A percentile compares a stretch with the other conserved stretches of the same genome.
Conservation (phyloP, 2,888 invertebrate species). For the Timandra comae region DNA sequence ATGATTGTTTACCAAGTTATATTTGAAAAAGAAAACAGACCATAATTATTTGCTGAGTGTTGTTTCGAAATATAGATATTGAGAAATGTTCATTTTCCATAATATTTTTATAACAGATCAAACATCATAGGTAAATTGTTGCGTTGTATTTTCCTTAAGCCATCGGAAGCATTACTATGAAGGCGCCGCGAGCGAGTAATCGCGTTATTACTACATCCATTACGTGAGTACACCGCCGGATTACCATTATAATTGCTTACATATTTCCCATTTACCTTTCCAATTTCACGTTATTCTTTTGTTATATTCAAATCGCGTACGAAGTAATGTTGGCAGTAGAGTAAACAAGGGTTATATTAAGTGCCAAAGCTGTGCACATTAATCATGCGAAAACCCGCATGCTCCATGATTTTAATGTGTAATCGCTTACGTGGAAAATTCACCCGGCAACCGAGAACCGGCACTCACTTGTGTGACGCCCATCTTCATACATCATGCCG, state of each 20-base stretch:
- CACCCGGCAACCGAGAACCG: slow-evolving; percentile 8
- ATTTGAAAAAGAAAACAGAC: too few species aligned
- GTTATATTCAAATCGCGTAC: slow-evolving; percentile 5
- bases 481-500: background rate
- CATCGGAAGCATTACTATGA: too few species aligned
- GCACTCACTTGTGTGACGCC: too few species aligned
- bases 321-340: slow-evolving; percentile 7
- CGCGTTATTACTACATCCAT: background rate
- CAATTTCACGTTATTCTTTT: slow-evolving; percentile 9
- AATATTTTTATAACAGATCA: too few species aligned
- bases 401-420: slow-evolving; percentile 38
- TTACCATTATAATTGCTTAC: background rate
- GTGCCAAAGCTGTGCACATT: slow-evolving; percentile 26
- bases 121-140: too few species aligned
- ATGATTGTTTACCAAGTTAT: too few species aligned
- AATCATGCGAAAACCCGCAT: slow-evolving; percentile 39
- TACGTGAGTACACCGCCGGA: background rate
- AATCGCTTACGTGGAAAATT: slow-evolving; percentile 38
- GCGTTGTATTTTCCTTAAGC: too few species aligned
- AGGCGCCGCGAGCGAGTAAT: background rate
- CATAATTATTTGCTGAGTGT: too few species aligned
- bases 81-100: too few species aligned
- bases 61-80: too few species aligned
- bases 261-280: slow-evolving; percentile 2
- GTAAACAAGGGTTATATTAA: slow-evolving; percentile 19